These are phyloP conservation scores for Pherbina coryleti DNA, from an alignment of 2,888 invertebrate species.

Conservation along the genomic window DNA sequence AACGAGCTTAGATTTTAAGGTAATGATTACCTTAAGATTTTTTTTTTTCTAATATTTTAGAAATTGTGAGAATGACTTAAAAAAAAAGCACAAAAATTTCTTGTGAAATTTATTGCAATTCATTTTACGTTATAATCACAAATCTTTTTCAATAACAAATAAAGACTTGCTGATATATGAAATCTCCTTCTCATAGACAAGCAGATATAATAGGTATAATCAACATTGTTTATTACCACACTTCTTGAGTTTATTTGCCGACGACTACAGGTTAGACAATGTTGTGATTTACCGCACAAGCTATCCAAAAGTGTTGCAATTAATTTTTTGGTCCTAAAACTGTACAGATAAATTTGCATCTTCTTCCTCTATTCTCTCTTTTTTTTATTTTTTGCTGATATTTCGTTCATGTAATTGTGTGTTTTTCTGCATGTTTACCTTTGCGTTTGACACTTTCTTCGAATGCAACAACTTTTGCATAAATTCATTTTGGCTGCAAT, in stretches of 20 bases:
- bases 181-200: too few species aligned
- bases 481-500: neutral
- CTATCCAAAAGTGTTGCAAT: too few species aligned
- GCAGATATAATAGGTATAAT: too few species aligned
- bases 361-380: neutral
- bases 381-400: neutral
- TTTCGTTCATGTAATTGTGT: neutral
- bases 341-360: neutral
- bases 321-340: too few species aligned
- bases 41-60: neutral
- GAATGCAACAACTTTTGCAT: neutral
- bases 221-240: too few species aligned
- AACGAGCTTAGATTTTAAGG: neutral
- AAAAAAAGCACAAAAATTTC: neutral
- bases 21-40: neutral
- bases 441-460: neutral
- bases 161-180: too few species aligned
- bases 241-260: too few species aligned
- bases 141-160: neutral
- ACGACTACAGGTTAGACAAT: too few species aligned
- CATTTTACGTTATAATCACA: too few species aligned
- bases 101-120: neutral
- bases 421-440: constrained; percentile 1
- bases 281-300: too few species aligned
- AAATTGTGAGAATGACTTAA: too few species aligned